phyloP scores from a whole-genome alignment of 2,888 invertebrate species.

The Cephalotes varians region DNA sequence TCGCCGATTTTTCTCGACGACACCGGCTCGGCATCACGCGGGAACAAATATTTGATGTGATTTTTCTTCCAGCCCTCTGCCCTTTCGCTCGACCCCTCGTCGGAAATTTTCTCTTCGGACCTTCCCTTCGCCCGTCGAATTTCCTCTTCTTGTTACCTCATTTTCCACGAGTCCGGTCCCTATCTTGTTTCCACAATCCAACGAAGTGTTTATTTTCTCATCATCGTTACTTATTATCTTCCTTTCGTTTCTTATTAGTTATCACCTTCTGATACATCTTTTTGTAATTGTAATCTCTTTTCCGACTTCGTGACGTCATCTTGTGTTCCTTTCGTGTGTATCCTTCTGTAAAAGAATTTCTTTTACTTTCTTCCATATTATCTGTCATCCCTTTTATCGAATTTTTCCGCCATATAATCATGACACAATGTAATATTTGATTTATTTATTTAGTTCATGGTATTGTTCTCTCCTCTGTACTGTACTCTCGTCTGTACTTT shows the following conservation, averaged over 20 bases:
- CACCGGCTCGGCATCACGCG: constrained; percentile 61
- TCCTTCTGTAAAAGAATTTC: background rate
- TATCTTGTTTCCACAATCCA: constrained; percentile 16
- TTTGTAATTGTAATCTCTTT: background rate
- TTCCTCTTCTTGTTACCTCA: constrained; percentile 38
- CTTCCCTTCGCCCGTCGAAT: constrained; percentile 41
- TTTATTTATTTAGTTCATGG: background rate
- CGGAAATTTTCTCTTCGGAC: constrained; percentile 50
- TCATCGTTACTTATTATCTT: constrained; percentile 29
- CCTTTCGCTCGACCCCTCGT: constrained; percentile 47
- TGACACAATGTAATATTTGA: background rate
- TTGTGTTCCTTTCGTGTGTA: background rate
- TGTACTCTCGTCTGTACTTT: background rate
- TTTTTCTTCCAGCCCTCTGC: constrained; percentile 72
- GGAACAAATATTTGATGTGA: constrained; percentile 80
- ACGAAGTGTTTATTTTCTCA: constrained; percentile 18
- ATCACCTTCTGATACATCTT: constrained; percentile 5
- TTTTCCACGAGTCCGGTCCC: constrained; percentile 68
- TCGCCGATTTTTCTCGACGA: constrained; percentile 69
- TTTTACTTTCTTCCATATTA: background rate
- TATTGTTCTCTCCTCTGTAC: background rate
- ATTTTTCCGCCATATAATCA: background rate
- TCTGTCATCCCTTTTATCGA: background rate
- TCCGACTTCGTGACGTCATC: background rate
- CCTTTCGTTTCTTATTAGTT: constrained; percentile 29